phyloP scores from a whole-genome alignment of 2,888 invertebrate genomes.

The Drosophila colorata region DNA sequence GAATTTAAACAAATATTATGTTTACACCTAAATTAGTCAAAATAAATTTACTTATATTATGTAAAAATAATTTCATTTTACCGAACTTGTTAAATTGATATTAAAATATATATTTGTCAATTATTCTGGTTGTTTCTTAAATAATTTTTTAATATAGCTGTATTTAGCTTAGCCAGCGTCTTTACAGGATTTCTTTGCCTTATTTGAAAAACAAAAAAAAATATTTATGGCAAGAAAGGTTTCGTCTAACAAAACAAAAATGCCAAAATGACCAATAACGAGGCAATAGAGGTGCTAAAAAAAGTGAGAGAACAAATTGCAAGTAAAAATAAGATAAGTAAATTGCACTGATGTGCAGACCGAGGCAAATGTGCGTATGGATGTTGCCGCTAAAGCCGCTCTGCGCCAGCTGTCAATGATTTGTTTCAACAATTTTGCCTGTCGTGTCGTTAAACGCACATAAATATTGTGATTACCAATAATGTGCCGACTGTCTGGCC shows the following conservation, averaged over 20 bases:
- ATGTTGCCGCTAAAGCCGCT: constrained; percentile 21
- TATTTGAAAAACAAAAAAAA: constrained; percentile 22
- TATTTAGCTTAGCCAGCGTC: constrained; percentile 14
- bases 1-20: no score
- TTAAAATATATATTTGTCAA: background rate
- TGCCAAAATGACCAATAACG: constrained; percentile 14
- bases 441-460: constrained; percentile 76
- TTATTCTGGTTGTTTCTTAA: background rate
- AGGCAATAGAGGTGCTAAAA: constrained; percentile 26
- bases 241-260: constrained; percentile 20
- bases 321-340: constrained; percentile 41
- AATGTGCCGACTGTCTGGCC: constrained; percentile 62
- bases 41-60: no score
- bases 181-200: constrained; percentile 21
- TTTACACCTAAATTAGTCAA: no score
- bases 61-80: no score
- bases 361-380: constrained; percentile 40
- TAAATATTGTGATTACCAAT: constrained; percentile 79
- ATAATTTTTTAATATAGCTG: constrained; percentile 10
- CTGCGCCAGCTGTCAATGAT: constrained; percentile 74
- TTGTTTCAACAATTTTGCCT: constrained; percentile 75
- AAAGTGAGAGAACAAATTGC: constrained; percentile 13
- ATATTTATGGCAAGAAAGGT: constrained; percentile 48
- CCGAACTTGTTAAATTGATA: no score
- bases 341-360: constrained; percentile 28